A percentile compares a stretch with the other conserved stretches of the same genome.
These are phyloP conservation scores for Labeo catla DNA, from an alignment of 2,113 vertebrate species.

Conservation along the genomic window DNA sequence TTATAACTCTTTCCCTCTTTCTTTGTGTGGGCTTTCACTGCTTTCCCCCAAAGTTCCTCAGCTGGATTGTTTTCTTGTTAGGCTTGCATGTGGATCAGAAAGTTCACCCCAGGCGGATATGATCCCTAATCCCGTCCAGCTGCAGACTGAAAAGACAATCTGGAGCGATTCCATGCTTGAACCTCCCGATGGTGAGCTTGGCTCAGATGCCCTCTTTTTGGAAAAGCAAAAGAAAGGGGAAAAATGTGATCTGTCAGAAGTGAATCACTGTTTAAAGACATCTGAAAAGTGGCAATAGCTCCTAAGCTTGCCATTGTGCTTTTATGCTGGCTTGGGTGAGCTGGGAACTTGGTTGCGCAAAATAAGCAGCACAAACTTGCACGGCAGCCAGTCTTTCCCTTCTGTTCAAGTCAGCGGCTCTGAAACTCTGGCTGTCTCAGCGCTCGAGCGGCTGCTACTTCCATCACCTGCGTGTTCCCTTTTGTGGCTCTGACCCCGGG, in stretches of 20 bases:
- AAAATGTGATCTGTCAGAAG: slow-evolving; percentile 32
- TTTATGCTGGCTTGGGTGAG: slow-evolving; percentile 29
- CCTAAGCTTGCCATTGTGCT: slow-evolving; percentile 13
- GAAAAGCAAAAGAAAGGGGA: slow-evolving; percentile 65
- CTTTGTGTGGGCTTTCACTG: slow-evolving; percentile 2
- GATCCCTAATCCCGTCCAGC: slow-evolving; percentile 75
- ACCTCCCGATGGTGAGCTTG: slow-evolving; percentile 65
- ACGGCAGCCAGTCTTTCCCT: not conserved
- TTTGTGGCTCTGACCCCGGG: not conserved
- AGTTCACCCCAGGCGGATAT: slow-evolving; percentile 72
- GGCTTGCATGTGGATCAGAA: slow-evolving; percentile 66
- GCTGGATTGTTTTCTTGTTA: slow-evolving; percentile 56
- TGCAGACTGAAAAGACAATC: slow-evolving; percentile 75
- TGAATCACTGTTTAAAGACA: not conserved
- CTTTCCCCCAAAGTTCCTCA: not conserved
- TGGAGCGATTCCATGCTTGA: slow-evolving; percentile 71
- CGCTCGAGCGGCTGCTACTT: slow-evolving; percentile 6
- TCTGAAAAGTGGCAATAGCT: slow-evolving; percentile 21
- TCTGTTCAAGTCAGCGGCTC: slow-evolving; percentile 11
- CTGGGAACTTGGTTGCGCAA: slow-evolving; percentile 22
- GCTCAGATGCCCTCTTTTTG: slow-evolving; percentile 66
- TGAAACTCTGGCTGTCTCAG: slow-evolving; percentile 8
- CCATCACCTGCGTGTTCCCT: slow-evolving; percentile 15
- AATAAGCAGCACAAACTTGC: slow-evolving; percentile 25
- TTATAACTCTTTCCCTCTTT: slow-evolving; percentile 7